These are phyloP conservation scores for Elaeidobius kamerunicus DNA, from an alignment of 2,888 invertebrate species.

Conservation along the genomic window DNA sequence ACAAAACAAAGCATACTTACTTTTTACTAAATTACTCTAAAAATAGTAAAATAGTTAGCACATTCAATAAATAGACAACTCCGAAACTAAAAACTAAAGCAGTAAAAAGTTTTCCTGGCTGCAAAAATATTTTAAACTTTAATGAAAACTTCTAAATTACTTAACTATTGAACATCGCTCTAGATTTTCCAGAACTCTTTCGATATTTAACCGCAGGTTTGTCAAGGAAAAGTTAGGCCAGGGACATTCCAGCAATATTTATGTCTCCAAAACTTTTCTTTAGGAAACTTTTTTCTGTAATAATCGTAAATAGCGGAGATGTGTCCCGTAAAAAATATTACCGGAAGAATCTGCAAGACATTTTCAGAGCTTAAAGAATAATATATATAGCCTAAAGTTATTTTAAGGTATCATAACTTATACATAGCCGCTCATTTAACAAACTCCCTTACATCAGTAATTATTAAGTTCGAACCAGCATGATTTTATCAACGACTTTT, in stretches of 20 bases:
- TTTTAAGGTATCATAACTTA: no score
- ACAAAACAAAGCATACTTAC: no score
- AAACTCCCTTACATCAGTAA: no score
- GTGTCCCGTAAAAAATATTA: neutral
- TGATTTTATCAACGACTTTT: neutral
- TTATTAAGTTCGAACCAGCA: neutral
- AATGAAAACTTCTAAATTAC: constrained; percentile 13
- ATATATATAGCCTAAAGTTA: no score
- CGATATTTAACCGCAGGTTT: constrained; percentile 16
- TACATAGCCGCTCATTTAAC: no score
- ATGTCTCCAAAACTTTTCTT: constrained; percentile 10
- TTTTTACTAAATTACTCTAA: neutral
- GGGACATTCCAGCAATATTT: constrained; percentile 16
- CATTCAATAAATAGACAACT: neutral
- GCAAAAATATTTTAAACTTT: constrained; percentile 10
- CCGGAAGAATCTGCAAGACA: neutral
- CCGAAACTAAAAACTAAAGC: neutral
- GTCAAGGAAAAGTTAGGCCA: constrained; percentile 15
- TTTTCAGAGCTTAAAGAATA: neutral
- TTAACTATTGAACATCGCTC: constrained; percentile 12
- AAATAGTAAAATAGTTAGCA: neutral
- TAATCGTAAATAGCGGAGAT: constrained; percentile 8
- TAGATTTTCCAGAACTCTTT: constrained; percentile 4
- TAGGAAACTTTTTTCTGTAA: constrained; percentile 8
- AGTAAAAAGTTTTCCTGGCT: constrained; percentile 8